Conservation (phyloP, 37 sponge, comb jelly and placozoan species). For the Diacarnus erythraeanus region DNA sequence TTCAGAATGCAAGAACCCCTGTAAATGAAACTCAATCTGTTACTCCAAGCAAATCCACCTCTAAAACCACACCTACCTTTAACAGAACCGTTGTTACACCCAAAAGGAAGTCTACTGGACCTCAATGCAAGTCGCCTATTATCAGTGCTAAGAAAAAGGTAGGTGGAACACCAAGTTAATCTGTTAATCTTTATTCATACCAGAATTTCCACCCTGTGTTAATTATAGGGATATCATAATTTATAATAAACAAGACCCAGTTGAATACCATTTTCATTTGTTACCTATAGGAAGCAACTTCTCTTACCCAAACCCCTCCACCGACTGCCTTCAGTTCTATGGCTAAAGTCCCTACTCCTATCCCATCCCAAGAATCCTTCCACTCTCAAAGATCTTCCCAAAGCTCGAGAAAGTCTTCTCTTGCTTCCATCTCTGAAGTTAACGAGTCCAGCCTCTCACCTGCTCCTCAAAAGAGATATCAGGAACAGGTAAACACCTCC, state of each 20-base stretch:
- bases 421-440: conserved; percentile 48
- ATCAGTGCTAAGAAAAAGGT: not conserved
- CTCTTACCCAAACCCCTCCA: not conserved
- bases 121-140: not conserved
- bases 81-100: not conserved
- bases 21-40: not conserved
- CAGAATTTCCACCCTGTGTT: too few species aligned
- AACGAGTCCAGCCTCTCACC: conserved; percentile 7
- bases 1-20: not conserved
- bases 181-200: not conserved
- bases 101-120: conserved; percentile 1
- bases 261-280: too few species aligned
- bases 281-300: not conserved
- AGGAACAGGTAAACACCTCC: not conserved
- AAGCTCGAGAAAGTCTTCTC: conserved; percentile 21
- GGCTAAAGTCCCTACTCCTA: conserved; percentile 43
- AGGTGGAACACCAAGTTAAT: not conserved
- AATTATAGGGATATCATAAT: too few species aligned
- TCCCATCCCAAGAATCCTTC: conserved; percentile 17
- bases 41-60: not conserved
- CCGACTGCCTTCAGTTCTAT: not conserved
- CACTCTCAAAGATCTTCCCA: conserved; percentile 7
- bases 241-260: too few species aligned
- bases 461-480: conserved; percentile 8
- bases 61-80: not conserved